These are phyloP conservation scores for Drymodes brunneopygia DNA, from an alignment of 2,113 vertebrate species.

Conservation along the genomic window DNA sequence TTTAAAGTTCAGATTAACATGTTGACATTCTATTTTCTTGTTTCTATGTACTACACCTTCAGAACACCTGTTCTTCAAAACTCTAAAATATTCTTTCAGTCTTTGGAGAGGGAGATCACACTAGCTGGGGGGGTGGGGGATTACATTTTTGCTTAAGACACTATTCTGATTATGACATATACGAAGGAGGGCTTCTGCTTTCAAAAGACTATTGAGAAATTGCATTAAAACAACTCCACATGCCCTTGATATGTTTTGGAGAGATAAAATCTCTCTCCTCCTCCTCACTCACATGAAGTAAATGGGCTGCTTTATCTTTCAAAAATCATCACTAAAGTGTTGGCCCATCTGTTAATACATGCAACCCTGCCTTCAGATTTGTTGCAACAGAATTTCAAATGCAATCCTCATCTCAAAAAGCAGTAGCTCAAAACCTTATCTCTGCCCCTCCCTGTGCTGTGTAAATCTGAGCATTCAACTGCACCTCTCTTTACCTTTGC, in stretches of 20 bases:
- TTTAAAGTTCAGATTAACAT: background rate
- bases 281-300: background rate
- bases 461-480: background rate
- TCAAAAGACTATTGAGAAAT: constrained; percentile 22
- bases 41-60: background rate
- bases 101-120: background rate
- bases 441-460: background rate
- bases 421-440: background rate
- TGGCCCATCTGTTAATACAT: background rate
- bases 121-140: background rate
- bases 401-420: background rate
- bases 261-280: background rate
- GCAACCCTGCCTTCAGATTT: background rate
- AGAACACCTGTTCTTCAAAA: background rate
- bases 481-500: background rate
- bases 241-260: background rate
- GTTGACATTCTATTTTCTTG: background rate
- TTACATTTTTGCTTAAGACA: background rate
- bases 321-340: background rate
- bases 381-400: background rate
- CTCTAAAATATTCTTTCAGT: background rate
- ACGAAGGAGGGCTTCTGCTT: background rate
- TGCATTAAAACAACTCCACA: background rate
- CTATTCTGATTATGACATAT: background rate
- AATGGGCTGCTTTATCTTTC: background rate